phyloP scores from a whole-genome alignment of 2,113 vertebrate genomes.

The Cynocephalus volans region DNA sequence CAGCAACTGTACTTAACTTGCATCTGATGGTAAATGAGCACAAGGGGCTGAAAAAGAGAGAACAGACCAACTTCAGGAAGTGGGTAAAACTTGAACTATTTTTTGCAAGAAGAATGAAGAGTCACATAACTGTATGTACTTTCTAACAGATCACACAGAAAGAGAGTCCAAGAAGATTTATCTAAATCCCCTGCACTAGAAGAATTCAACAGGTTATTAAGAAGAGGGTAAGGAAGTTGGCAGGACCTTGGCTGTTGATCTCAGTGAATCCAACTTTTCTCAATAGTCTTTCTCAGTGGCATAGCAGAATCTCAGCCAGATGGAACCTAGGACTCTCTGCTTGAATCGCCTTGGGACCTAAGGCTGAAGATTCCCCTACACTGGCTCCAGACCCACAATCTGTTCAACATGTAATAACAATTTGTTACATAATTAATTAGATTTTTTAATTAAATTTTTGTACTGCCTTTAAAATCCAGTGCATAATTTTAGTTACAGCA shows the following conservation, averaged over 20 bases:
- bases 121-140: neutral
- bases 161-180: neutral
- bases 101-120: constrained; percentile 38
- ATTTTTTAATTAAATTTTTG: neutral
- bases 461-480: neutral
- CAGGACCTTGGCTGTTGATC: neutral
- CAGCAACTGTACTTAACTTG: neutral
- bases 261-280: neutral
- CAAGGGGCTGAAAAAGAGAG: neutral
- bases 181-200: neutral
- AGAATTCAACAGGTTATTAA: neutral
- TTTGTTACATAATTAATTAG: too few species aligned
- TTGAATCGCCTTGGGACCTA: neutral
- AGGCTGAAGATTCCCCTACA: neutral
- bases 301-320: neutral
- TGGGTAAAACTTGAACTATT: neutral
- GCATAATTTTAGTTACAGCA: neutral
- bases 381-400: neutral
- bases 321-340: neutral
- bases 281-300: neutral
- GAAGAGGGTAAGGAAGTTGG: neutral
- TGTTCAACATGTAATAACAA: neutral
- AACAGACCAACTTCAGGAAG: neutral
- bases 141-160: neutral
- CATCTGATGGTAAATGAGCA: neutral